Conservation (phyloP, 2,888 invertebrate species). For the Drosophila limbata region DNA sequence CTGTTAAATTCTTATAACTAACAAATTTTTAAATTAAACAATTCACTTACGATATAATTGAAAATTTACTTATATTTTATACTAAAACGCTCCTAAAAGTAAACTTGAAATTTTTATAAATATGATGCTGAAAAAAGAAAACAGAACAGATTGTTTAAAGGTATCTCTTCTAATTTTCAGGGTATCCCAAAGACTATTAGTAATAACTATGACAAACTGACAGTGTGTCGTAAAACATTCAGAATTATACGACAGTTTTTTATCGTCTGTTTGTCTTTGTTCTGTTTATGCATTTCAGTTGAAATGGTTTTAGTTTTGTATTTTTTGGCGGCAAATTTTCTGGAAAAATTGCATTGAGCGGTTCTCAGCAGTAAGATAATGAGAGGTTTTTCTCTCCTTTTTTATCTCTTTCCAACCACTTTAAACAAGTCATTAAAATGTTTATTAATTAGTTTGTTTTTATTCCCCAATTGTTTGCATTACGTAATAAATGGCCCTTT, state of each 20-base stretch:
- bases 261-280: conserved; percentile 15
- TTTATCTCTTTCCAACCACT: background rate
- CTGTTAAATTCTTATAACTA: background rate
- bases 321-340: background rate
- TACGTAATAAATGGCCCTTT: conserved; percentile 5
- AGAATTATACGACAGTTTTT: conserved; percentile 12
- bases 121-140: too few relatives aligned
- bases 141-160: background rate
- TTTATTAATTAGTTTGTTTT: conserved; percentile 19
- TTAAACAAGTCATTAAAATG: background rate
- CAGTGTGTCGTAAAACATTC: conserved; percentile 1
- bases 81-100: too few relatives aligned
- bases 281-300: conserved; percentile 2
- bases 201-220: background rate
- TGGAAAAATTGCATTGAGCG: background rate
- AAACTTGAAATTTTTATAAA: too few relatives aligned
- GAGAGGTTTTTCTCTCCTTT: background rate
- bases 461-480: conserved; percentile 13
- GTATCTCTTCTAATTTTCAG: background rate
- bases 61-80: too few relatives aligned
- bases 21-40: background rate
- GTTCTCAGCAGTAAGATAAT: background rate
- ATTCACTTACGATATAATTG: background rate
- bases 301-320: conserved; percentile 4
- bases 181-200: background rate